Base-by-base conservation (phyloP, 2,888 invertebrate genomes). In the Gasteruption jaculator region DNA sequence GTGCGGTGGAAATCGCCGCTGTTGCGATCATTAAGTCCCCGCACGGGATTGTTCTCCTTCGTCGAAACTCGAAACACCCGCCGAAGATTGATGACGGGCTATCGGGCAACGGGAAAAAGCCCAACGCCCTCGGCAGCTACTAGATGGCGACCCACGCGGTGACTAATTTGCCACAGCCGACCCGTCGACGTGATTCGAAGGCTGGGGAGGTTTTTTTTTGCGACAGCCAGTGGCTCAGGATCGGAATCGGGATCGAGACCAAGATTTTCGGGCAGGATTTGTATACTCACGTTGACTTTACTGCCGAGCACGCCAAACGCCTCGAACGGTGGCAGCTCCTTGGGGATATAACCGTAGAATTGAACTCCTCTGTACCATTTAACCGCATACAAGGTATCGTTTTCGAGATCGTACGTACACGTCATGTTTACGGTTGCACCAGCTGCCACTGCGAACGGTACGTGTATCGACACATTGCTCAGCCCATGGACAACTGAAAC, bases 311-410 rank as follows among this genome's bases (percentile, higher is more conserved):
- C 71, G 1, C 83, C 81, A 61, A 87, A 87, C 16, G 84, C 82
- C 54, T 80, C 78, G 16, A 83, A 84, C 54, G 83, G 82, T 3
- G 86, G 87, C 51, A 83, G 71, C 65, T 87, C 87, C 64, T 87
- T 86, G 3, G 87, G 87, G 52, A 86, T 81, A 65, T 80, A 88
- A 65, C 87, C 77, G 74, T 83, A 88, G 76, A 88, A 87, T 68
- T 88, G 87, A 10, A 76, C 64, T 5, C 86, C 85, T 54, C 85
- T 79, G 74, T 87, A 88, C 88, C 87, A 88, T 71, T 87, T 87
- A 52, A 88, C 84, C 42, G 85, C 83, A 72, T 87, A 88, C 10
- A 88, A 72, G 1, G 80, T 79, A 56, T 86, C 85, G 33, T 80
- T 80, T 65, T 84, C 83, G 41, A 88, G 73, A 68, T 86, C 81